Evolutionary conservation across 2,888 invertebrate genomes (phyloP), one percentile per base, ranked within the genome.

Genomic region (Apodemia hepburni): DNA sequence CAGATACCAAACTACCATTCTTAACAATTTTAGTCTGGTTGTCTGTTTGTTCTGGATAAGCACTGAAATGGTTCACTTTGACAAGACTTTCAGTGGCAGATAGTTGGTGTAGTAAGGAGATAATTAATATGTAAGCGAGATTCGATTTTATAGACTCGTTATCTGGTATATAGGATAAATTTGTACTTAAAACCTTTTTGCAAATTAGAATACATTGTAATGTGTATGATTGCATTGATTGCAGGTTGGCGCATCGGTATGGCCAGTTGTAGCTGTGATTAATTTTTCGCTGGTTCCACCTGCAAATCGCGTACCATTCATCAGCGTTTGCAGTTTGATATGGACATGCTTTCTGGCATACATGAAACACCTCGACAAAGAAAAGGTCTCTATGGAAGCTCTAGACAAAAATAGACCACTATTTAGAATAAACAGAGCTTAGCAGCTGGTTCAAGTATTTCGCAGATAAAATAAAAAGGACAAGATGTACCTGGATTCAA

Each of bases 291-390:
- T 95, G 17, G 92, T 96, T 67, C 94, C 95, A 59, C 95, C 96
- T 73, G 93, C 92, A 70, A 96, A 96, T 79, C 92, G 96, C 68
- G 96, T 96, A 6, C 94, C 95, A 33, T 96, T 96, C 74, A 95
- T 96, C 29, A 95, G 96, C 74, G 78, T 93, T 42, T 96, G 96
- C 78, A 96, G 96, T 79, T 91, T 96, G 61, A 79, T 95, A 68
- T 96, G 96, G 96, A 95, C 96, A 5, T 94, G 94, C 71, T 96
- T 96, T 77, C 87, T 96, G 63, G 96, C 96, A 0, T 96, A 96
- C 72, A 96, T 96, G 96, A 96, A 96, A 81, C 94, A 95, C 69
- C 73, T 86, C 65, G 89, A 91, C 62, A 84, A 84, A 72, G 84
- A 87, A 67, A 70, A 79, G 60, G 70, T 87, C 17, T 64, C 74